Conservation (phyloP, 2,113 vertebrate genomes). For the Tragelaphus scriptus region DNA sequence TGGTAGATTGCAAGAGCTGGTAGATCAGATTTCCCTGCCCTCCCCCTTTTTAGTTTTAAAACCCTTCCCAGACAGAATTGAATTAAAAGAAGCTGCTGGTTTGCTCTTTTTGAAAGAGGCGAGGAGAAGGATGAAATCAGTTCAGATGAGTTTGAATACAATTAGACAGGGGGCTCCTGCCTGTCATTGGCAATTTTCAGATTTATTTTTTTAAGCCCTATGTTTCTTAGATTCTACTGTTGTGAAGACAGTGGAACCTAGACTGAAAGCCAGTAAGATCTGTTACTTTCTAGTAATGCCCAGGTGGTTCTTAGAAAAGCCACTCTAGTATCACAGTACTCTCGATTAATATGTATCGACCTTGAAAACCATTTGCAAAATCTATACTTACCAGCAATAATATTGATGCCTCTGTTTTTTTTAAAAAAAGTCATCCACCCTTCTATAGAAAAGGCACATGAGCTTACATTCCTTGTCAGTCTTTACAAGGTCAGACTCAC, state of each 20-base stretch:
- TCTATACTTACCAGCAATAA: slow-evolving; percentile 48
- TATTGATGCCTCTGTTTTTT: background rate
- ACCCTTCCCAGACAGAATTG: slow-evolving; percentile 35
- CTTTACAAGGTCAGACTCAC: slow-evolving; percentile 31
- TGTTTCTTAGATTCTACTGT: background rate
- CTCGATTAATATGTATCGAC: slow-evolving; percentile 39
- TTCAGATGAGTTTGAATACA: slow-evolving; percentile 35
- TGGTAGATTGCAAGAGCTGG: slow-evolving; percentile 12
- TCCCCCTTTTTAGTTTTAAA: slow-evolving; percentile 41
- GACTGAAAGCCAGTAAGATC: background rate
- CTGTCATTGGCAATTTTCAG: background rate
- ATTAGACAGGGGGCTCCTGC: slow-evolving; percentile 3
- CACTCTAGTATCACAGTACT: background rate
- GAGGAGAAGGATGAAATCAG: slow-evolving; percentile 1
- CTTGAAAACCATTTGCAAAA: slow-evolving; percentile 61
- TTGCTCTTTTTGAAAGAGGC: background rate
- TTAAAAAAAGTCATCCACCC: background rate
- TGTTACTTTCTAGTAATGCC: slow-evolving; percentile 33
- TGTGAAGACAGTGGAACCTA: background rate
- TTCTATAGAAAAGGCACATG: background rate
- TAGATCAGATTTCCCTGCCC: background rate
- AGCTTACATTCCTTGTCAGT: background rate
- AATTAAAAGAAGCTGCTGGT: slow-evolving; percentile 23
- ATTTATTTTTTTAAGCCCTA: background rate
- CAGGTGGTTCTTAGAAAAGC: slow-evolving; percentile 36